Percentiles rank a stretch among this genome's conserved stretches.
phyloP scores from a whole-genome alignment of 2,888 invertebrate genomes.

The Thecocarcelia acutangulata region DNA sequence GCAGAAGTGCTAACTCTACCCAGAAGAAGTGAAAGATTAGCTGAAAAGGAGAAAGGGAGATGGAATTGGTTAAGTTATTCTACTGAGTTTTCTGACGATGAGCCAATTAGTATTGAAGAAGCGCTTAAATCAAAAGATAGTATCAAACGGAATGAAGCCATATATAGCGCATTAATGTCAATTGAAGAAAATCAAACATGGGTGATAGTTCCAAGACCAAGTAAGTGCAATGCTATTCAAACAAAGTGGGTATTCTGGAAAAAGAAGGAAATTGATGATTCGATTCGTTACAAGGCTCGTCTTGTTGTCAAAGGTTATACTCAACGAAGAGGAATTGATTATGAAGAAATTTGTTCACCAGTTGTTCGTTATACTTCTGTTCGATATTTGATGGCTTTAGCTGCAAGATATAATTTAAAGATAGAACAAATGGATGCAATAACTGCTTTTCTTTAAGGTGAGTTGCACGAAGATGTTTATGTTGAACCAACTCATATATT shows the following conservation, averaged over 20 bases:
- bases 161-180: neutral
- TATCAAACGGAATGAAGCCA: neutral
- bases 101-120: too few species aligned
- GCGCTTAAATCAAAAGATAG: neutral
- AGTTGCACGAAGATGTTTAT: constrained; percentile 62
- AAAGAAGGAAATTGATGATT: neutral
- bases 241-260: neutral
- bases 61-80: constrained; percentile 12
- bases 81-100: too few species aligned
- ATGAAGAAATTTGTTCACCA: constrained; percentile 41
- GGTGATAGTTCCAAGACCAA: too few species aligned
- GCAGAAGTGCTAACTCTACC: neutral
- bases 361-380: too few species aligned
- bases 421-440: too few species aligned
- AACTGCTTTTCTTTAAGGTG: constrained; percentile 56
- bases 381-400: constrained; percentile 4
- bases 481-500: constrained; percentile 56
- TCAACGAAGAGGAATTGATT: constrained; percentile 41
- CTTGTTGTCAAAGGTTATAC: neutral
- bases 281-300: neutral
- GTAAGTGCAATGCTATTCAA: too few species aligned
- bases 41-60: neutral
- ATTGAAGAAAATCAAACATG: neutral
- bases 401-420: constrained; percentile 40
- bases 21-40: constrained; percentile 11